A percentile compares a stretch with the other conserved stretches of the same genome.
Conservation (phyloP, 2,888 invertebrate species). For the Balanococcus diminutus region DNA sequence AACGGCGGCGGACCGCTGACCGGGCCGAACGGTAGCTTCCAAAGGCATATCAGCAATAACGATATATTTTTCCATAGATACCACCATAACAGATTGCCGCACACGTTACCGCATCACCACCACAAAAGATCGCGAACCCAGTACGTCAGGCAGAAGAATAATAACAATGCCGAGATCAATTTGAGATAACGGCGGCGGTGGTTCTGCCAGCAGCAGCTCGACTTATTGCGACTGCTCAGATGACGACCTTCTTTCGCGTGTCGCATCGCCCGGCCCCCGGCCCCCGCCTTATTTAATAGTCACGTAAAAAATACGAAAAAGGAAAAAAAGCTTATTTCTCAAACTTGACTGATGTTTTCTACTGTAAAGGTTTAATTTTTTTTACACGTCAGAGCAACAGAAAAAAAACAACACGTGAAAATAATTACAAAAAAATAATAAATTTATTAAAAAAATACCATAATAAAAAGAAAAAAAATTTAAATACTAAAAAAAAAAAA, state of each 20-base stretch:
- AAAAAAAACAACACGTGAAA: constrained; percentile 36
- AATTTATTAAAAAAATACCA: neutral
- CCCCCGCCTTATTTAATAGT: neutral
- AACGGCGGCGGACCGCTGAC: constrained; percentile 32
- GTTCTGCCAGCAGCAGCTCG: neutral
- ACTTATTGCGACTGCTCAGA: neutral
- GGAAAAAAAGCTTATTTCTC: neutral
- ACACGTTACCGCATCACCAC: constrained; percentile 48
- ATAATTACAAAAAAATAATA: constrained; percentile 24
- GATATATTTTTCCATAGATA: constrained; percentile 20
- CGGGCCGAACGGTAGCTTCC: constrained; percentile 44
- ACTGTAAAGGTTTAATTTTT: constrained; percentile 35
- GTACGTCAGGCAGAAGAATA: constrained; percentile 37
- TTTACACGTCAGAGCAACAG: neutral
- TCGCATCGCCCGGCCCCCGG: neutral
- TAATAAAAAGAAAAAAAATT: constrained; percentile 32
- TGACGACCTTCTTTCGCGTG: neutral
- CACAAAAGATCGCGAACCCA: constrained; percentile 23
- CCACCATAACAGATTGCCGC: constrained; percentile 36
- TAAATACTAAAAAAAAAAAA: neutral
- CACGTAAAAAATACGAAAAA: neutral
- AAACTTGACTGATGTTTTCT: constrained; percentile 50
- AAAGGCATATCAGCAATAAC: constrained; percentile 31
- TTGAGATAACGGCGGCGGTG: constrained; percentile 34
- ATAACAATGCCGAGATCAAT: constrained; percentile 46